Percentiles rank a stretch among this genome's conserved stretches.
phyloP scores from a whole-genome alignment of 2,888 invertebrate genomes.

The Smittia aterrima region DNA sequence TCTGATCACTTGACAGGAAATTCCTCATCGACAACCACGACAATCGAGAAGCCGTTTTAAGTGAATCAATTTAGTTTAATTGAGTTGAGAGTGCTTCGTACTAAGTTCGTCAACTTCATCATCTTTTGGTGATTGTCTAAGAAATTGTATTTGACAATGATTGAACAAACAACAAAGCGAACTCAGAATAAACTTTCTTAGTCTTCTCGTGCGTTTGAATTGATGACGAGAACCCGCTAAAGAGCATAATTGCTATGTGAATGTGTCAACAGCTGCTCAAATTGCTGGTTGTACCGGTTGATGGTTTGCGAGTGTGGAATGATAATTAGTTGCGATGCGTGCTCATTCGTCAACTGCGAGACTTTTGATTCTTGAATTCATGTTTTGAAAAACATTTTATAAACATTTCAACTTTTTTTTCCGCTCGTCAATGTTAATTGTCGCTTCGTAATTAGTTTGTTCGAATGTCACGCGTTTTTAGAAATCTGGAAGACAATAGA shows the following conservation, averaged over 20 bases:
- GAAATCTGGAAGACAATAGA: conserved; percentile 1
- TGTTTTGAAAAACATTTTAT: no score
- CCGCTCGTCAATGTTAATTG: neutral
- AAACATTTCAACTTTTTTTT: no score
- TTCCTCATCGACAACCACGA: neutral
- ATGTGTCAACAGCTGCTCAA: conserved; percentile 37
- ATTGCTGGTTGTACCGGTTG: conserved; percentile 28
- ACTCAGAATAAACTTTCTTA: no score
- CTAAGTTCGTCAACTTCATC: conserved; percentile 25
- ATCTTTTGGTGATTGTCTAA: neutral
- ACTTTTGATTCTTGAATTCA: no score
- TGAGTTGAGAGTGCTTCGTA: conserved; percentile 27
- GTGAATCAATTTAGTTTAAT: conserved; percentile 39
- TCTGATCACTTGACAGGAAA: neutral
- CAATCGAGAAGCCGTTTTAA: conserved; percentile 34
- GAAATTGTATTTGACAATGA: conserved; percentile 10
- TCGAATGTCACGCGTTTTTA: neutral
- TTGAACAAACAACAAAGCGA: no score
- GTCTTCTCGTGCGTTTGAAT: no score
- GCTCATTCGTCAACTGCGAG: neutral
- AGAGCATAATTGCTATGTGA: conserved; percentile 36
- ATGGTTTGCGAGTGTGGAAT: conserved; percentile 11
- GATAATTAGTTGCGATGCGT: neutral
- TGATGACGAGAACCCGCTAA: conserved; percentile 32
- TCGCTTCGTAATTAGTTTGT: neutral